A percentile compares a stretch with the other conserved stretches of the same genome.
Conservation (phyloP, 2,113 vertebrate genomes). For the Lepus europaeus region DNA sequence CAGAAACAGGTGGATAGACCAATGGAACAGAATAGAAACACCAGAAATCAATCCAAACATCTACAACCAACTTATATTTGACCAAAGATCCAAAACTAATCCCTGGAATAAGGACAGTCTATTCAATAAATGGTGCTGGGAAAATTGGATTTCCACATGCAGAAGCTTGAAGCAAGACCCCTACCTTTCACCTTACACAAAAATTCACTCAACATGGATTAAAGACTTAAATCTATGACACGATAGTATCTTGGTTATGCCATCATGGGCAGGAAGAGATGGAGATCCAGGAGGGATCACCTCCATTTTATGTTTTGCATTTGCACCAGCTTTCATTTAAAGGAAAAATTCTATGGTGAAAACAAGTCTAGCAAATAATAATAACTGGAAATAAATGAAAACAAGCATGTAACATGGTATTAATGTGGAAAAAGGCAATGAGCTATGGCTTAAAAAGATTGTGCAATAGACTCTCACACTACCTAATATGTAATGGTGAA, state of each 20-base stretch:
- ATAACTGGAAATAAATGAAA: conserved; percentile 33
- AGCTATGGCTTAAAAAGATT: not conserved
- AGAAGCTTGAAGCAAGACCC: too few relatives aligned
- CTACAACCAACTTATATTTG: too few relatives aligned
- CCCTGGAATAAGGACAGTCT: too few relatives aligned
- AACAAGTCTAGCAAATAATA: not conserved
- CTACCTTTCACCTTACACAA: too few relatives aligned
- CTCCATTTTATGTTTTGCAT: not conserved
- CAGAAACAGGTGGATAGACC: too few relatives aligned
- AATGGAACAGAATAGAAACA: too few relatives aligned
- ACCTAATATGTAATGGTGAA: not conserved
- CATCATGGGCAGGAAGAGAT: not conserved
- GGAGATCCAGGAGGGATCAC: not conserved
- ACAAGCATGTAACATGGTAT: not conserved
- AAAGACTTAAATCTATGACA: too few relatives aligned
- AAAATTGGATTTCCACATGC: too few relatives aligned
- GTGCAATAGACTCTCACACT: not conserved
- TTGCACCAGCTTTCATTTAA: conserved; percentile 8
- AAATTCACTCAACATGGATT: too few relatives aligned
- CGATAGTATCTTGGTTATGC: not conserved
- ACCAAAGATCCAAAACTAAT: too few relatives aligned
- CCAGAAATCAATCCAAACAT: too few relatives aligned
- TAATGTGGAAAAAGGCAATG: not conserved
- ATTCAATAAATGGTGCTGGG: too few relatives aligned
- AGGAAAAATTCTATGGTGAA: conserved; percentile 23